A percentile compares a stretch with the other conserved stretches of the same genome.
These are phyloP conservation scores for Carterocephalus palaemon DNA, from an alignment of 2,888 invertebrate species.

Conservation along the genomic window DNA sequence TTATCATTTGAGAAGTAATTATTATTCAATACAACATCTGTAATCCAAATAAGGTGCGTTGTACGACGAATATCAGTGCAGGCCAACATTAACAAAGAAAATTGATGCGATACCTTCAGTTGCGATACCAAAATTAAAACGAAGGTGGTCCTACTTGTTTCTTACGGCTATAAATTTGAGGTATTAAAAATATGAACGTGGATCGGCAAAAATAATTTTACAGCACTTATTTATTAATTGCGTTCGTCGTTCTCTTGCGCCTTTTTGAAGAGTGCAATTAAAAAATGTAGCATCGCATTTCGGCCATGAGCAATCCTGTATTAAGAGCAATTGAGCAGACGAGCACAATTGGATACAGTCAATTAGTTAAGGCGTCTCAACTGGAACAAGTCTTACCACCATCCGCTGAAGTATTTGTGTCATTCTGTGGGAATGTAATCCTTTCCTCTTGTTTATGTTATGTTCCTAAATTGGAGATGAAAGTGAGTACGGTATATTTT, in stretches of 20 bases:
- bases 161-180: constrained; percentile 24
- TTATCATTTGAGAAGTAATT: constrained; percentile 21
- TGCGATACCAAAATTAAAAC: constrained; percentile 18
- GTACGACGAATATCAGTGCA: constrained; percentile 17
- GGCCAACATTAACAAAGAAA: constrained; percentile 16
- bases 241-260: constrained; percentile 38
- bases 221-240: no score
- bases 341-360: constrained; percentile 70
- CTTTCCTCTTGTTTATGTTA: constrained; percentile 21
- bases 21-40: constrained; percentile 14
- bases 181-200: constrained; percentile 24
- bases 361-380: constrained; percentile 69
- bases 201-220: no score
- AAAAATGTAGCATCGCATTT: constrained; percentile 63
- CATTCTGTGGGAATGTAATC: constrained; percentile 30
- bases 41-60: constrained; percentile 19
- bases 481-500: constrained; percentile 5
- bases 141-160: constrained; percentile 14
- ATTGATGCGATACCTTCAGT: constrained; percentile 18
- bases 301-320: constrained; percentile 61
- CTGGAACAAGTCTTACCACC: constrained; percentile 44
- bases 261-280: constrained; percentile 51
- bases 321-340: constrained; percentile 73
- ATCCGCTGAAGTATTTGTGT: constrained; percentile 23
- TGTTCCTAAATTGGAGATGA: constrained; percentile 15